Conservation (phyloP, 2,113 vertebrate genomes). For the Tachycineta bicolor region DNA sequence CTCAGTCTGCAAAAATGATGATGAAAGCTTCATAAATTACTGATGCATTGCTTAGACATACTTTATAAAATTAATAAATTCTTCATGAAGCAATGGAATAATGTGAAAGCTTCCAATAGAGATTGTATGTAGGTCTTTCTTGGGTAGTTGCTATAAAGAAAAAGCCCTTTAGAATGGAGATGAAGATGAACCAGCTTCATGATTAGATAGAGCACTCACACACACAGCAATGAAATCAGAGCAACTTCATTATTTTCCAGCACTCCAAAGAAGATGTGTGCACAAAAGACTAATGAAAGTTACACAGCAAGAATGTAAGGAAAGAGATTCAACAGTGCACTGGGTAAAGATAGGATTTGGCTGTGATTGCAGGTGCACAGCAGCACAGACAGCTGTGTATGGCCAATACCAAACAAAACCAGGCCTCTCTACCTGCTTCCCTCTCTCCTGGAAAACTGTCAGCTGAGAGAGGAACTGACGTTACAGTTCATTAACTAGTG, state of each 20-base stretch:
- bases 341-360: neutral
- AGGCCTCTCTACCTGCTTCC: neutral
- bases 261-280: neutral
- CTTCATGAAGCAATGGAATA: slow-evolving; percentile 22
- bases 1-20: slow-evolving; percentile 11
- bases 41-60: slow-evolving; percentile 28
- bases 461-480: neutral
- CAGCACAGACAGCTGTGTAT: neutral
- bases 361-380: neutral
- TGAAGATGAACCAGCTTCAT: neutral
- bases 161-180: slow-evolving; percentile 5
- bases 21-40: slow-evolving; percentile 49
- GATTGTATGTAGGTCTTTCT: slow-evolving; percentile 1
- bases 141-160: slow-evolving; percentile 9
- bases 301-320: neutral
- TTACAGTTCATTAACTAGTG: neutral
- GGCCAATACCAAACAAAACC: neutral
- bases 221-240: neutral
- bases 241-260: slow-evolving; percentile 33
- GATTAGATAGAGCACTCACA: neutral
- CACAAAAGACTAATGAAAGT: slow-evolving; percentile 26
- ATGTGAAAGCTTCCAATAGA: slow-evolving; percentile 1
- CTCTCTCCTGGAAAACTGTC: neutral
- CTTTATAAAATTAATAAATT: slow-evolving; percentile 57
- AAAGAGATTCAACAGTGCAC: neutral